Conservation (phyloP, 2,888 invertebrate genomes). For the Thera obeliscata region DNA sequence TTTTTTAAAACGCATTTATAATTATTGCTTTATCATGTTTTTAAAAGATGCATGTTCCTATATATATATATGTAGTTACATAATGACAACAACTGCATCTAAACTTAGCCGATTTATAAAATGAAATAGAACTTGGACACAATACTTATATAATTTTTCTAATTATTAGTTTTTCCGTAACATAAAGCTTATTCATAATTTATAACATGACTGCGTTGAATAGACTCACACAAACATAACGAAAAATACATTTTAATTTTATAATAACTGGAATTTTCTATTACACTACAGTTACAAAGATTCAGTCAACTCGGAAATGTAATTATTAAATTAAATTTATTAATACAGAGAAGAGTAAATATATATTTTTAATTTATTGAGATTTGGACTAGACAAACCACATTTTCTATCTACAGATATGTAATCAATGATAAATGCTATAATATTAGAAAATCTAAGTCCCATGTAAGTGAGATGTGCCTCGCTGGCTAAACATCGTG, state of each 20-base stretch:
- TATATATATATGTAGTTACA: conserved; percentile 5
- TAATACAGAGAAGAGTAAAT: conserved; percentile 75
- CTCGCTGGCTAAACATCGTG: conserved; percentile 63
- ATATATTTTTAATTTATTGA: conserved; percentile 76
- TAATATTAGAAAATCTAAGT: conserved; percentile 78
- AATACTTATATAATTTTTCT: conserved; percentile 10
- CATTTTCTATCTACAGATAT: conserved; percentile 84
- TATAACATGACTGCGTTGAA: conserved; percentile 61
- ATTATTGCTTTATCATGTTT: conserved; percentile 14
- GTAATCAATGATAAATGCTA: conserved; percentile 84
- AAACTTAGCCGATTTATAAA: conserved; percentile 4
- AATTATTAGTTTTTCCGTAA: conserved; percentile 4
- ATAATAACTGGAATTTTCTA: conserved; percentile 53
- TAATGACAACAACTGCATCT: conserved; percentile 1
- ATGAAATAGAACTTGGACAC: conserved; percentile 12
- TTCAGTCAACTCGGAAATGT: conserved; percentile 78
- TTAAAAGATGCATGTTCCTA: background rate
- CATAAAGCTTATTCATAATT: conserved; percentile 19
- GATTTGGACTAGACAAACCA: conserved; percentile 84
- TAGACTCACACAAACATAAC: conserved; percentile 51
- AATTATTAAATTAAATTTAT: conserved; percentile 64
- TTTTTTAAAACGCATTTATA: conserved; percentile 4
- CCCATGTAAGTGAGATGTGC: conserved; percentile 76
- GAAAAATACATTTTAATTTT: conserved; percentile 38
- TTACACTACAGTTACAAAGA: conserved; percentile 67